Base-by-base conservation (phyloP, 2,113 vertebrate genomes). In the Nothoprocta pentlandii region DNA sequence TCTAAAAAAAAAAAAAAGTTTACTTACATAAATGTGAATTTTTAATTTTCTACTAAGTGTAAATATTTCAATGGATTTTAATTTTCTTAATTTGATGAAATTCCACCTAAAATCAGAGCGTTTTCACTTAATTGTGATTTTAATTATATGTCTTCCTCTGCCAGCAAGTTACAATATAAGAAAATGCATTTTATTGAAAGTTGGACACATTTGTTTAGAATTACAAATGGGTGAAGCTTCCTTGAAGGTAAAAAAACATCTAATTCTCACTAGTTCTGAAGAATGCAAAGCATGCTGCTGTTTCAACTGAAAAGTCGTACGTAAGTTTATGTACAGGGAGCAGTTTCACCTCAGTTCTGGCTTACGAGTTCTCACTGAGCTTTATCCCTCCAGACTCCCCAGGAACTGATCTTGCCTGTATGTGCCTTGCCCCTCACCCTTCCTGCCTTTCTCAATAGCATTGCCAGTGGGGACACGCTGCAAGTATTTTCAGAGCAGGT, bases 21-120 rank as follows among this genome's bases (percentile, higher is more conserved):
- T 58, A 30, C 16, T 66, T 9, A 0, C 16, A 69, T 16, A 58
- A n/a, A 34, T 71, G 21, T 8, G 68, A 42, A 14, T 46, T 68
- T 81, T 79, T 47, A n/a, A 20, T 85, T 80, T 83, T 78, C 42
- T 87, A 12, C 16, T 80, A 47, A 87, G 80, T 90, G 46, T 64
- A 47, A 69, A 66, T 62, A 20, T 66, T 85, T 12, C 6, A 68
- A 11, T 67, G 64, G 6, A 5, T 94, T 91, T 90, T 74, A 74
- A 54, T 92, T 88, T 85, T 14, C 34, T 58, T 62, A 58, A 64
- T 80, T 93, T 76, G 16, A 28, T 83, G 10, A 79, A 79, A 32
- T 94, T 82, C 87, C 4, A 46, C 34, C 21, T 85, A 64, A 83
- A 34, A 2, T 6, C 7, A 16, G 10, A 46, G 12, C 34, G 6